These are phyloP conservation scores for Spilarctia lutea DNA, from an alignment of 2,888 invertebrate genomes.

Conservation along the genomic window DNA sequence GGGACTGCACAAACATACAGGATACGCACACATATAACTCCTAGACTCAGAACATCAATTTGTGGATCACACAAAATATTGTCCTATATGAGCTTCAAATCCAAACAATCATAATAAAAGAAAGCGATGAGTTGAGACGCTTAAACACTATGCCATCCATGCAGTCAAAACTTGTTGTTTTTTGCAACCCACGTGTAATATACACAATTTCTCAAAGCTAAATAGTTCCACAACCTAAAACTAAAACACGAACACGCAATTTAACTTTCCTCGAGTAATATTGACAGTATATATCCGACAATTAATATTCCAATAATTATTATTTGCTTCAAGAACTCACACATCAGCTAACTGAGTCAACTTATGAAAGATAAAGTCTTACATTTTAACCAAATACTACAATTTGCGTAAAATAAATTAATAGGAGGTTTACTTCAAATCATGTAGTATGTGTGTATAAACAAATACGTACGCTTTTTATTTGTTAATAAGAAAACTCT, in stretches of 20 bases:
- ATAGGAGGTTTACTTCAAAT: not conserved
- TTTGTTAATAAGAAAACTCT: no score
- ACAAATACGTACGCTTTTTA: no score
- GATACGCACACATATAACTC: no score
- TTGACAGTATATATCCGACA: conserved; percentile 18
- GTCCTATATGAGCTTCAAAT: no score
- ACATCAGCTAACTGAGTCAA: not conserved
- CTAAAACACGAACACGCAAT: conserved; percentile 1
- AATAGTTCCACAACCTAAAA: conserved; percentile 6
- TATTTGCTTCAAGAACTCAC: conserved; percentile 3
- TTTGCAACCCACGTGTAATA: not conserved
- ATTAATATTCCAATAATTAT: conserved; percentile 21
- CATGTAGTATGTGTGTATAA: not conserved
- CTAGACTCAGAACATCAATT: no score
- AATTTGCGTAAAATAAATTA: not conserved
- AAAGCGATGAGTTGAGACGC: no score
- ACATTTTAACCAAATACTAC: not conserved
- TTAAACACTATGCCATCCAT: no score
- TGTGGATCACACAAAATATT: no score
- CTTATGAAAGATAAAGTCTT: not conserved
- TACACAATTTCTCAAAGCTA: conserved; percentile 3
- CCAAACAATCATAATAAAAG: no score
- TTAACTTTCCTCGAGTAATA: conserved; percentile 19
- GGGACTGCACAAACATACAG: no score
- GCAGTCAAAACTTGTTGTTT: not conserved